A percentile compares a stretch with the other conserved stretches of the same genome.
These are phyloP conservation scores for Siphamia tubifer DNA, from an alignment of 2,113 vertebrate species.

Conservation along the genomic window DNA sequence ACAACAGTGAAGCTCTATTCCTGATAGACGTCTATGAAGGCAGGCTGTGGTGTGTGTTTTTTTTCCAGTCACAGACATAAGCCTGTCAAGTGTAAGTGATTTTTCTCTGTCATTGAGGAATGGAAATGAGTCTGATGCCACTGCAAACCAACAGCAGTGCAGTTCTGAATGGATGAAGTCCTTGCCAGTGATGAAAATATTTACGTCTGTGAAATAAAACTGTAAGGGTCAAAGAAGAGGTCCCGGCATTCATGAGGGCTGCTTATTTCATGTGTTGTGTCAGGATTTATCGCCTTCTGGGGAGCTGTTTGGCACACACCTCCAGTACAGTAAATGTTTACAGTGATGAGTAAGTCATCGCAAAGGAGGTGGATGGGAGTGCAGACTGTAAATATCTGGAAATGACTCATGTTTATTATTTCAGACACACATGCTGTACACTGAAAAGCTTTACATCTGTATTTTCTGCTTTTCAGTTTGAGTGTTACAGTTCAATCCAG, in stretches of 20 bases:
- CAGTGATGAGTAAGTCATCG: slow-evolving; percentile 60
- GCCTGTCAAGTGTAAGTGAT: slow-evolving; percentile 11
- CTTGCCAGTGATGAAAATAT: slow-evolving; percentile 51
- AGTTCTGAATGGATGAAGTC: slow-evolving; percentile 15
- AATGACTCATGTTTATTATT: slow-evolving; percentile 58
- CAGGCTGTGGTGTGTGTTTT: not conserved
- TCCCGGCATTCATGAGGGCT: slow-evolving; percentile 42
- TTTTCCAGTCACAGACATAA: not conserved
- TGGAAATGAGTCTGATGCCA: not conserved
- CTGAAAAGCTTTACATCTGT: slow-evolving; percentile 18
- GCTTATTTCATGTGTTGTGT: slow-evolving; percentile 54
- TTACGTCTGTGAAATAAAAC: slow-evolving; percentile 52
- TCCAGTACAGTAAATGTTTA: slow-evolving; percentile 69
- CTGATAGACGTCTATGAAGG: slow-evolving; percentile 29
- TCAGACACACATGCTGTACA: slow-evolving; percentile 20
- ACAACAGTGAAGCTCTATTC: slow-evolving; percentile 49
- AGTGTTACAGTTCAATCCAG: not conserved
- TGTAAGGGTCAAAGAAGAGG: slow-evolving; percentile 44
- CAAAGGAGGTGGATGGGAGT: slow-evolving; percentile 12
- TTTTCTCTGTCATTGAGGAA: not conserved
- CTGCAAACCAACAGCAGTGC: not conserved
- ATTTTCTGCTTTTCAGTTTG: not conserved
- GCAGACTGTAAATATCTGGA: slow-evolving; percentile 53
- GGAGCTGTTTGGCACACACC: slow-evolving; percentile 51
- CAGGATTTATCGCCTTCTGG: slow-evolving; percentile 50